phyloP scores from a whole-genome alignment of 1,140 invertebrate genomes.

The Calosoma granatense region DNA sequence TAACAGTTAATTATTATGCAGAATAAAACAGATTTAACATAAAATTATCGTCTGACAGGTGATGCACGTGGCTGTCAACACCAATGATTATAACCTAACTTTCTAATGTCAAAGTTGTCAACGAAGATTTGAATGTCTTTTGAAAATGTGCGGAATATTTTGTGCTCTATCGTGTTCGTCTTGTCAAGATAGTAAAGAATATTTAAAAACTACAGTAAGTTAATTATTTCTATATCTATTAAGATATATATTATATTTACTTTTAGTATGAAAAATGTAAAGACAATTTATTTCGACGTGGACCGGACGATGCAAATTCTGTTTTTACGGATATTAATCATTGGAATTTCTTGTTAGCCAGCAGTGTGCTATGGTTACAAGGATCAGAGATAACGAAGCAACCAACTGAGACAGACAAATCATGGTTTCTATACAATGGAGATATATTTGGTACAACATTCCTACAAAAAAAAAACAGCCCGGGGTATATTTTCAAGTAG shows the following conservation, averaged over 20 bases:
- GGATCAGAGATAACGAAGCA: conserved; percentile 45
- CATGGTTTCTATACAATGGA: conserved; percentile 69
- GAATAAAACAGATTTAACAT: no score
- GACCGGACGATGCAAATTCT: conserved; percentile 35
- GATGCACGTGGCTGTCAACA: no score
- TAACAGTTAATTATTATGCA: not conserved
- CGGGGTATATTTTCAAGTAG: no score
- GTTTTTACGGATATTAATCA: conserved; percentile 35
- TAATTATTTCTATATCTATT: not conserved
- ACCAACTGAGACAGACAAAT: conserved; percentile 45
- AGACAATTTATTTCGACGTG: conserved; percentile 35
- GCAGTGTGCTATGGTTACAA: conserved; percentile 61
- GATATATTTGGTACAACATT: conserved; percentile 55
- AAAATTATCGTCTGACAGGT: no score
- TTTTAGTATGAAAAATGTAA: conserved; percentile 35
- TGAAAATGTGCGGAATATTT: conserved; percentile 37
- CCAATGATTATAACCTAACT: not conserved
- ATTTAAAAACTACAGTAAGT: conserved; percentile 14
- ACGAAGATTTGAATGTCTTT: no score
- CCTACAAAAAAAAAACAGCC: conserved; percentile 14
- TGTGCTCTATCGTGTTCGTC: conserved; percentile 22
- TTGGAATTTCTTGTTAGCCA: conserved; percentile 52
- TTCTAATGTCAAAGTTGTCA: not conserved
- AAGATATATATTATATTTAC: conserved; percentile 13
- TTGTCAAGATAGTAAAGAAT: conserved; percentile 9